A percentile compares a stretch with the other conserved stretches of the same genome.
phyloP scores from a whole-genome alignment of 2,113 vertebrate genomes.

The Chauna torquata region DNA sequence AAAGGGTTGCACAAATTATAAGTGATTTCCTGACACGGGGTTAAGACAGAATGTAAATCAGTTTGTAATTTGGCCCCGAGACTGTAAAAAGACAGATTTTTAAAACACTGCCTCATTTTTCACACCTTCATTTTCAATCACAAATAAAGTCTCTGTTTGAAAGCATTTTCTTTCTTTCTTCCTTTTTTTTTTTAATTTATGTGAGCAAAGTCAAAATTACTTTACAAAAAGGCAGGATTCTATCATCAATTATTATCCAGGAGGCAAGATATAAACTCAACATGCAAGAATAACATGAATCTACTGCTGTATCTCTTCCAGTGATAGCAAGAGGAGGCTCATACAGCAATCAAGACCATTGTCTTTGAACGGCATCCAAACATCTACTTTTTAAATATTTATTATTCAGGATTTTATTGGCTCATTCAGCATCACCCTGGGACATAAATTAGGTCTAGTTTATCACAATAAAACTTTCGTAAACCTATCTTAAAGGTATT shows the following conservation, averaged over 20 bases:
- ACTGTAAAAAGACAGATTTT: background rate
- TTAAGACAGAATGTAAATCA: conserved; percentile 20
- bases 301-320: background rate
- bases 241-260: background rate
- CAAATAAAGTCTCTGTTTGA: background rate
- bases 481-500: background rate
- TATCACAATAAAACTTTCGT: background rate
- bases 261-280: background rate
- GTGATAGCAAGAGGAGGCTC: background rate
- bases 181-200: background rate
- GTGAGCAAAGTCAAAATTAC: background rate
- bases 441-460: background rate
- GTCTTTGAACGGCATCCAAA: background rate
- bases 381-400: background rate
- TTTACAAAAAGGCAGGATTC: background rate
- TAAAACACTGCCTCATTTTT: background rate
- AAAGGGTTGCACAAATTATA: background rate
- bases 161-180: background rate
- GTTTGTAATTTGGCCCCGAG: background rate
- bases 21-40: background rate
- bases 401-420: background rate
- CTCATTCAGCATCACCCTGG: background rate
- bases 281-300: background rate
- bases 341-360: background rate
- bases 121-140: background rate